Evolutionary conservation across 2,113 vertebrate genomes (phyloP).

Genomic region (Corythoichthys haematopterus): DNA sequence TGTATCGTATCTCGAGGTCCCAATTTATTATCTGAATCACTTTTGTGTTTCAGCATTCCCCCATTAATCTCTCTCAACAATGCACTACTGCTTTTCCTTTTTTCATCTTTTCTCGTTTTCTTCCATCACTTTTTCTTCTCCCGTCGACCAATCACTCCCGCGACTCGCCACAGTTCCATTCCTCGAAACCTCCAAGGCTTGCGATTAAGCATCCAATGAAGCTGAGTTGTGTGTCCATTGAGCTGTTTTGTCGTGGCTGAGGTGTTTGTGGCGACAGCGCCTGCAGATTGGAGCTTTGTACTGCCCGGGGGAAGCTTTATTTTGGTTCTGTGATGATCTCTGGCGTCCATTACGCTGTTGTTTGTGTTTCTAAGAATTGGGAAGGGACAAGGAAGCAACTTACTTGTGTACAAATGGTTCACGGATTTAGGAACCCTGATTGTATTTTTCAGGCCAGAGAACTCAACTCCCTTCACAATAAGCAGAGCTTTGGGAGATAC

Average conservation of each 20-base stretch:
- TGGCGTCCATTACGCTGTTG: not conserved
- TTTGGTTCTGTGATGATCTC: constrained; percentile 11
- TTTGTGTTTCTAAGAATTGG: constrained; percentile 5
- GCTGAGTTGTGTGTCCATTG: constrained; percentile 16
- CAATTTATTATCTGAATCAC: no score
- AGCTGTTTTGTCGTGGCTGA: constrained; percentile 8
- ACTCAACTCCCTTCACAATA: no score
- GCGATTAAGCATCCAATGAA: constrained; percentile 35
- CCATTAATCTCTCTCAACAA: no score
- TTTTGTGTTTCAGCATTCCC: no score
- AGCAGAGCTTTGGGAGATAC: no score
- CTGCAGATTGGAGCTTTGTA: constrained; percentile 34
- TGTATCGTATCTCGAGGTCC: no score
- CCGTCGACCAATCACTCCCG: constrained; percentile 25
- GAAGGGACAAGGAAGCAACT: not conserved
- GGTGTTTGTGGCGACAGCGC: constrained; percentile 46
- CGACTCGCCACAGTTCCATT: constrained; percentile 21
- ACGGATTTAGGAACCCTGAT: no score
- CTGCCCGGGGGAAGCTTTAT: constrained; percentile 32
- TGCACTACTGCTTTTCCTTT: not conserved
- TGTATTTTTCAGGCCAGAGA: no score
- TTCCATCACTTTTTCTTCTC: constrained; percentile 27
- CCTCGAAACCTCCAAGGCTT: constrained; percentile 16
- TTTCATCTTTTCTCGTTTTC: constrained; percentile 12
- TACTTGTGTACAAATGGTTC: no score